phyloP scores from a whole-genome alignment of 2,113 vertebrate genomes.

The Scartelaos histophorus region DNA sequence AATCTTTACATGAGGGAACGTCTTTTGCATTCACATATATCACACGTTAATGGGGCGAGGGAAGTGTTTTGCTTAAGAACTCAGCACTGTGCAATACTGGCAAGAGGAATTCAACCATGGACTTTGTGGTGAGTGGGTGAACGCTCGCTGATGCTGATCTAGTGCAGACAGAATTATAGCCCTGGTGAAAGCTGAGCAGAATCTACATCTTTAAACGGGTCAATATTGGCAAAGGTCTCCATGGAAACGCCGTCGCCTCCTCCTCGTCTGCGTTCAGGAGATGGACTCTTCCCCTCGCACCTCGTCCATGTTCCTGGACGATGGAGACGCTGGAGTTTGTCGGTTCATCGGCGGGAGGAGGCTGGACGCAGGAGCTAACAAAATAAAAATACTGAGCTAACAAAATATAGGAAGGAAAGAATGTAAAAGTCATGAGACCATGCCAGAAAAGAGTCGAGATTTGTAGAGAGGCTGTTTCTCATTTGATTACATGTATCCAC shows the following conservation, averaged over 20 bases:
- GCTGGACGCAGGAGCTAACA: slow-evolving; percentile 29
- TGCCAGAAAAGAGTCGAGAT: slow-evolving; percentile 72
- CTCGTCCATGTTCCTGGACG: slow-evolving; percentile 53
- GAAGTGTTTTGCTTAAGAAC: too few species aligned
- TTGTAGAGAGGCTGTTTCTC: slow-evolving; percentile 66
- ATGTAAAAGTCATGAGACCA: slow-evolving; percentile 47
- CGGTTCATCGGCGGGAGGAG: too few species aligned
- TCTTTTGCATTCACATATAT: too few species aligned
- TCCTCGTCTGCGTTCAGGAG: slow-evolving; percentile 23
- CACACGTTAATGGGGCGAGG: too few species aligned
- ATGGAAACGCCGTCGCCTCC: slow-evolving; percentile 46
- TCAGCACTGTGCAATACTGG: too few species aligned
- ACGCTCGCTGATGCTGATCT: too few species aligned
- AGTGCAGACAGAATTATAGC: neutral
- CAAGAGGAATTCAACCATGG: too few species aligned
- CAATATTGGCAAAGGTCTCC: slow-evolving; percentile 53
- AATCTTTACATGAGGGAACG: too few species aligned
- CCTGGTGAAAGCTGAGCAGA: neutral
- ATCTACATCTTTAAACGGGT: neutral
- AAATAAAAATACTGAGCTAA: slow-evolving; percentile 58
- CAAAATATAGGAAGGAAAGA: slow-evolving; percentile 52
- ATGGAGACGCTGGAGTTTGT: too few species aligned
- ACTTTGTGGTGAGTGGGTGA: too few species aligned
- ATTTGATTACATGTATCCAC: slow-evolving; percentile 78
- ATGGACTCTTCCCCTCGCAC: slow-evolving; percentile 67